Conservation (phyloP, 1,140 invertebrate genomes). For the Protaetia brevitarsis region DNA sequence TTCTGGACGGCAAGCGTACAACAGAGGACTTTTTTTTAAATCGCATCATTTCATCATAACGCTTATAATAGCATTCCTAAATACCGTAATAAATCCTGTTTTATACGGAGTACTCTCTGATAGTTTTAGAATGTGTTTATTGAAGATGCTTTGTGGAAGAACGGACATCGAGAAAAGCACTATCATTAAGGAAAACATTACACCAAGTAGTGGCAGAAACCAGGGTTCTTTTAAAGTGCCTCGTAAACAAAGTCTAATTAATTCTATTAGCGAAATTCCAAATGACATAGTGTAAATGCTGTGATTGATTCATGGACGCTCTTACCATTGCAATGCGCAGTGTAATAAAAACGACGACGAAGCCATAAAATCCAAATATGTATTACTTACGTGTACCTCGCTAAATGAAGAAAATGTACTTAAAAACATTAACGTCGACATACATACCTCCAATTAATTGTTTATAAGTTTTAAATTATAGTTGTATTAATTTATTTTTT, state of each 20-base stretch:
- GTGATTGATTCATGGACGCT: no score
- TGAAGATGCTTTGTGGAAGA: slow-evolving; percentile 45
- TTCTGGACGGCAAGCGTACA: slow-evolving; percentile 54
- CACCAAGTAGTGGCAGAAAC: slow-evolving; percentile 27
- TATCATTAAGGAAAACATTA: slow-evolving; percentile 21
- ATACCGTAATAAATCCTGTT: slow-evolving; percentile 75
- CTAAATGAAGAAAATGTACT: no score
- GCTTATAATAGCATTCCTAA: slow-evolving; percentile 62
- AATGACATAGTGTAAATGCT: slow-evolving; percentile 24
- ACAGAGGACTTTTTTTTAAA: slow-evolving; percentile 53
- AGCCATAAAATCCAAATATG: no score
- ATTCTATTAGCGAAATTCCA: slow-evolving; percentile 36
- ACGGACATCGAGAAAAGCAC: neutral
- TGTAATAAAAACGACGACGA: no score
- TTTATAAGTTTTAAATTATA: no score
- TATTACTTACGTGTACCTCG: no score
- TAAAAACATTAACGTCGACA: no score
- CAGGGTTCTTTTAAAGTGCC: slow-evolving; percentile 25
- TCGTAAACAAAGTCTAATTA: slow-evolving; percentile 33
- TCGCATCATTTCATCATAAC: slow-evolving; percentile 58
- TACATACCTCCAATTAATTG: no score
- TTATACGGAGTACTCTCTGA: slow-evolving; percentile 76
- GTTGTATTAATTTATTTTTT: no score
- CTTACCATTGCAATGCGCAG: no score
- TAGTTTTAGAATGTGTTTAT: slow-evolving; percentile 64